These are phyloP conservation scores for Tupaia chinensis DNA, from an alignment of 2,113 vertebrate genomes.

Conservation along the genomic window DNA sequence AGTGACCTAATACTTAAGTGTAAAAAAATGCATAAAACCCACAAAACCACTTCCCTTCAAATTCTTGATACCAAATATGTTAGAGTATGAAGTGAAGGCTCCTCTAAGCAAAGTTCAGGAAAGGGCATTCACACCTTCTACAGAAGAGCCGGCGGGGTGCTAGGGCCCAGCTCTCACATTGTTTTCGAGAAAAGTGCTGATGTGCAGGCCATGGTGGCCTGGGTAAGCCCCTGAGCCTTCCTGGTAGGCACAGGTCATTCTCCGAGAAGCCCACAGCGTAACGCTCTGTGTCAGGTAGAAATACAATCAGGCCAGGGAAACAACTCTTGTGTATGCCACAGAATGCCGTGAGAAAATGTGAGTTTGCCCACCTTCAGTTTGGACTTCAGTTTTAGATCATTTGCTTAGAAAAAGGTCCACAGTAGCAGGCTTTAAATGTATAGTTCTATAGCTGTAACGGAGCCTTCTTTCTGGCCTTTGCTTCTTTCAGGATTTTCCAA, in stretches of 20 bases:
- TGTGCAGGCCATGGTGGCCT: rapidly evolving
- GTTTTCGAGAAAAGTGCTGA: background rate
- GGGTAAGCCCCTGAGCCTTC: background rate
- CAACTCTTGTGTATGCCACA: too few species aligned
- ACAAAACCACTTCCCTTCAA: constrained; percentile 86
- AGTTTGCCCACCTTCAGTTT: background rate
- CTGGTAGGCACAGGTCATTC: background rate
- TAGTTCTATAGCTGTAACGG: rapidly evolving
- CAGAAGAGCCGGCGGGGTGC: background rate
- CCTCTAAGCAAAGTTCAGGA: constrained; percentile 51
- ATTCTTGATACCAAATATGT: constrained; percentile 59
- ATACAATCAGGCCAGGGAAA: background rate
- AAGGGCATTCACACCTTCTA: constrained; percentile 68
- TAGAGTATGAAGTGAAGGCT: background rate
- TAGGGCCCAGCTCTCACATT: background rate
- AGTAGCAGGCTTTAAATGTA: background rate
- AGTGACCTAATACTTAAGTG: constrained; percentile 3
- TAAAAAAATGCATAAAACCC: constrained; percentile 35
- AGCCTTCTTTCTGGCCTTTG: background rate
- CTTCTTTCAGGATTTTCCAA: background rate
- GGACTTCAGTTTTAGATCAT: background rate
- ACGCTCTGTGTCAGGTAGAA: background rate
- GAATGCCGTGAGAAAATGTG: background rate
- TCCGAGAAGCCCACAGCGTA: background rate
- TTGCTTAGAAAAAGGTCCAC: background rate